Evolutionary conservation across 2,888 invertebrate species (phyloP), one percentile per base, ranked within the genome.

Genomic region (Epicampocera succincta): DNA sequence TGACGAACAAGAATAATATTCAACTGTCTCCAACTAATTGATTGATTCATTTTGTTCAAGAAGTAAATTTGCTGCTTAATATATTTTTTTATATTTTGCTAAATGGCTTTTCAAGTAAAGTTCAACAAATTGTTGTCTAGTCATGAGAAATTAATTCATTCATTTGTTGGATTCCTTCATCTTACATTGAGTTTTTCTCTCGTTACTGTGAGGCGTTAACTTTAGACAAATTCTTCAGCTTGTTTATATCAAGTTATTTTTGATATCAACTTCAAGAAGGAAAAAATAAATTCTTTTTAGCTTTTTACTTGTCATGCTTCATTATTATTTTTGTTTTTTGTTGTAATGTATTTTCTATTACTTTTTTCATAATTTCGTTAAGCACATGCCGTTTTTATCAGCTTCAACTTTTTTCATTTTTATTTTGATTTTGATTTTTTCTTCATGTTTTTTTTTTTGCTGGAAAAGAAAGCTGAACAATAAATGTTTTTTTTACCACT

Each of bases 291-390:
- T 44, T 60, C 25, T 11, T 60, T 58, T 54, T 29, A 73, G 54
- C 60, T 29, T 40, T 56, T 63, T 69, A 65, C 63, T 69, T 80
- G 80, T 75, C 80, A 80, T 80, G 80, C 17, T 65, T 69, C 42
- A 80, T 44, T 80, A 46, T 25, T 40, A 46, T 46, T 65, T 73
- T 13, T 38, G 15, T 46, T 61, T 50, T 44, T 52, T 65, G 17
- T 48, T 21, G 3, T 25, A n/a, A 9, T 60, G 25, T 48, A n/a
- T 25, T 17, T 44, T 42, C 13, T 40, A 21, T 21, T 40, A 21
- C 9, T 40, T n/a, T 42, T 6, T 15, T 15, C 46, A 46, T 15
- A 46, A 25, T 40, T 50, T 61, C 29, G 9, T 15, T n/a, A 52
- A 44, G 63, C 44, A 56, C 60, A 61, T 42, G 50, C 50, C 61